These are phyloP conservation scores for Calcarius lapponicus DNA, from an alignment of 2,797 vertebrate genomes.

Conservation along the genomic window DNA sequence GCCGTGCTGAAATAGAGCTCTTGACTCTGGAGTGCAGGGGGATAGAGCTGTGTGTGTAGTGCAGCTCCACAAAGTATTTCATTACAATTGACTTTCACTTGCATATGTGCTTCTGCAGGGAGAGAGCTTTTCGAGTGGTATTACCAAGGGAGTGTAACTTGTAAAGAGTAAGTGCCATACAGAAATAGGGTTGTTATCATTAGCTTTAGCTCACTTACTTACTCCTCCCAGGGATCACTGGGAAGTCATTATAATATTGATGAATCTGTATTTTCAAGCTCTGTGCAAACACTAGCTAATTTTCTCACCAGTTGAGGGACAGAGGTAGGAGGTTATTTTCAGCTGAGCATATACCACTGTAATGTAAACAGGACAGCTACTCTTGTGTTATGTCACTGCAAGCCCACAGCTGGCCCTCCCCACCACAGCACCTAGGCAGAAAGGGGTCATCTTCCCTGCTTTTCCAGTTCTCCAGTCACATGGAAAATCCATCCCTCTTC, in stretches of 20 bases:
- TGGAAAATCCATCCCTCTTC: not conserved
- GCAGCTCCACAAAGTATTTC: not conserved
- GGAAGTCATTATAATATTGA: conserved; percentile 43
- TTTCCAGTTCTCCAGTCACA: not conserved
- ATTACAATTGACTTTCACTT: not conserved
- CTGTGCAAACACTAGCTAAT: conserved; percentile 6
- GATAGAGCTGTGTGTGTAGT: not conserved
- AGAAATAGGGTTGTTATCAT: conserved; percentile 40
- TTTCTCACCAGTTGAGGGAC: not conserved
- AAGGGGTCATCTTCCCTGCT: not conserved
- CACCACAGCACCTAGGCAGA: not conserved
- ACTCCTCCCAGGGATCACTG: conserved; percentile 27
- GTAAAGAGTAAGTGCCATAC: not conserved
- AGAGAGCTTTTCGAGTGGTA: not conserved
- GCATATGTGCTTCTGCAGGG: not conserved
- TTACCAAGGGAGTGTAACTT: not conserved
- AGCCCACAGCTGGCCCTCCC: not conserved
- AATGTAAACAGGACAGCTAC: not conserved
- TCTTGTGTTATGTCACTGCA: fast-evolving
- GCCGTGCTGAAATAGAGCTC: not conserved
- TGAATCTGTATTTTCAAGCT: conserved; percentile 6
- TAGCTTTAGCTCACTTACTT: conserved; percentile 11
- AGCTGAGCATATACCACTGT: not conserved
- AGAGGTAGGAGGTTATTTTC: conserved; percentile 46
- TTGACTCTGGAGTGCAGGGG: not conserved